phyloP scores from a whole-genome alignment of 2,888 invertebrate species.

The Philereme transversata region DNA sequence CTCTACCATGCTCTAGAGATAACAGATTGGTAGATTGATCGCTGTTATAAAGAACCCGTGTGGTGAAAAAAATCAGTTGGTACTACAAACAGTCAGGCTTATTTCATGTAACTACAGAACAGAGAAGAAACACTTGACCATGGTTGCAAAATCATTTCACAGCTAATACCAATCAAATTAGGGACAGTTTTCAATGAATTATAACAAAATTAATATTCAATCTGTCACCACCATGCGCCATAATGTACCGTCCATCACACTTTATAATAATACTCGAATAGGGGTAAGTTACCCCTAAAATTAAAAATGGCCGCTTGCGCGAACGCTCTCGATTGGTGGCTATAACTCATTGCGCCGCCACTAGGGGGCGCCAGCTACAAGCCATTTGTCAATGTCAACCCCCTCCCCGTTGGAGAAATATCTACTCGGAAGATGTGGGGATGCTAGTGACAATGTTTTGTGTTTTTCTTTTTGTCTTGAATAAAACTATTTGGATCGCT shows the following conservation, averaged over 20 bases:
- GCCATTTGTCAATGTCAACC: constrained; percentile 79
- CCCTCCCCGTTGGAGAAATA: constrained; percentile 67
- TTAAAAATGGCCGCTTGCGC: constrained; percentile 81
- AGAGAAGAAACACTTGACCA: no score
- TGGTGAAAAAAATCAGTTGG: no score
- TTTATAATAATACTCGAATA: constrained; percentile 62
- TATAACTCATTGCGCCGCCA: constrained; percentile 77
- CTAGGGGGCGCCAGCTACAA: constrained; percentile 67
- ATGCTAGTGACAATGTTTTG: constrained; percentile 62
- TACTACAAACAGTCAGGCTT: no score
- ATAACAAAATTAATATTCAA: constrained; percentile 19
- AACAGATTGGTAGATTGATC: no score
- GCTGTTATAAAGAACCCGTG: no score
- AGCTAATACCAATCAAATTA: no score
- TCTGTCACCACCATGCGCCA: constrained; percentile 34
- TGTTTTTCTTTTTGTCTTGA: constrained; percentile 46
- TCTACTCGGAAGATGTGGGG: constrained; percentile 70
- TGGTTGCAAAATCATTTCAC: no score
- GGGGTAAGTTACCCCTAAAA: constrained; percentile 80
- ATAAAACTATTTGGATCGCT: constrained; percentile 11
- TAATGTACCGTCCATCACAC: constrained; percentile 34
- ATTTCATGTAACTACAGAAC: no score
- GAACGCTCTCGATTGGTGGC: constrained; percentile 79
- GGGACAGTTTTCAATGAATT: background rate
- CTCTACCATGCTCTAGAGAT: no score